Base-by-base conservation (phyloP, 2,888 invertebrate species). In the Eudasyphora cyanicolor region DNA sequence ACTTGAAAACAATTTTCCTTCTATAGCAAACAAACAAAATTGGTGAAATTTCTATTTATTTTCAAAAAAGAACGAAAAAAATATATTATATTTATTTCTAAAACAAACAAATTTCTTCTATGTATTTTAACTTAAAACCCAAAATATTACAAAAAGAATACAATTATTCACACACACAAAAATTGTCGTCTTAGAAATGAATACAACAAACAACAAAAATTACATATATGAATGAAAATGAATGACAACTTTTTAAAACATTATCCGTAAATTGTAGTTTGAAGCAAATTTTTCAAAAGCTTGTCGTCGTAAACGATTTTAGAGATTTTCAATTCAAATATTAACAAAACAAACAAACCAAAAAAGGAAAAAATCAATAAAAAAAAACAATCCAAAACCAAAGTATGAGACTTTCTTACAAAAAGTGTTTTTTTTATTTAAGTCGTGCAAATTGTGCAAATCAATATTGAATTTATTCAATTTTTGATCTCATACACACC, bases 211-310 rank as follows among this genome's bases (percentile, higher is more conserved):
- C 2, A 54, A 24, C 54, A 21, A 54, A 14, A 64, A n/a, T n/a
- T n/a, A n/a, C n/a, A n/a, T n/a, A n/a, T n/a, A n/a, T n/a, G n/a
- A n/a, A n/a, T n/a, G n/a, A n/a, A 10, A 38, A 64, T 64, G 19
- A 29, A 64, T 35, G 27, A 64, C 21, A 57, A 77, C 62, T 85
- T 83, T n/a, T 82, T 71, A 71, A 85, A 84, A 60, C 69, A 80
- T 67, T 73, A 83, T 79, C 73, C 73, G 73, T 76, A 82, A 77
- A 87, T 83, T 87, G 88, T 89, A 90, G 90, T 89, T 89, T 89
- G 85, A 89, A 87, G 89, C 89, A 89, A 64, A 89, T 90, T 89
- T 90, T 88, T 84, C 73, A 71, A 89, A 90, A 89, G 90, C 90
- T 90, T 90, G 89, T 89, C 89, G 75, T 84, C 89, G 75, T 84